Evolutionary conservation across 2,113 vertebrate species (phyloP).

Genomic region (Rhinolophus ferrumequinum): DNA sequence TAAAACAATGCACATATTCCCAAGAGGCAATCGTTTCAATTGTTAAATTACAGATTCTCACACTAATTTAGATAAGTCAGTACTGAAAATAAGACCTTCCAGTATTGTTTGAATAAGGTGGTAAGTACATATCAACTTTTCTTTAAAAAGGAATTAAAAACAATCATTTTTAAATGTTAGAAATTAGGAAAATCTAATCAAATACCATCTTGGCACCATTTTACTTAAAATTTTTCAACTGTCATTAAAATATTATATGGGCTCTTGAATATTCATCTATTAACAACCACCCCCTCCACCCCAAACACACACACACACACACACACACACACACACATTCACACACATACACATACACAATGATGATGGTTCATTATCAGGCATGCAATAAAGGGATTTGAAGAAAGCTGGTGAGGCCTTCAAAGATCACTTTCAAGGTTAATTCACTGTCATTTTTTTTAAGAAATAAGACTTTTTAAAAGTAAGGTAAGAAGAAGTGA

Average conservation of each 20-base stretch:
- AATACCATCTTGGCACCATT: neutral
- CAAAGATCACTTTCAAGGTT: constrained; percentile 29
- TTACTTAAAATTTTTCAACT: constrained; percentile 43
- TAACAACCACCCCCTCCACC: neutral
- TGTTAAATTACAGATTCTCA: constrained; percentile 20
- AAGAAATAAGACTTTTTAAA: neutral
- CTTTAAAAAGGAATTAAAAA: neutral
- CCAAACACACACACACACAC: neutral
- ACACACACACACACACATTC: neutral
- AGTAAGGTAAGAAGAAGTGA: neutral
- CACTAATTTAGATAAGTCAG: neutral
- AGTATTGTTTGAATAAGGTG: constrained; percentile 5
- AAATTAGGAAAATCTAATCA: constrained; percentile 1
- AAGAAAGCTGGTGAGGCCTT: neutral
- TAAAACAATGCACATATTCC: constrained; percentile 41
- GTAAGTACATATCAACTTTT: neutral
- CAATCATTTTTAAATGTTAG: constrained; percentile 24
- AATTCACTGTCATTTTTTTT: neutral
- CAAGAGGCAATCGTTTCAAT: neutral
- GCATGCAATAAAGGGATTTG: neutral
- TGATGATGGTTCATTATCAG: neutral
- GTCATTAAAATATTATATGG: constrained; percentile 37
- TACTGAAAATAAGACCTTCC: constrained; percentile 20
- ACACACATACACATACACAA: neutral
- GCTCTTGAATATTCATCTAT: constrained; percentile 1